Conservation (phyloP, 2,888 invertebrate species). For the Cinara cedri region DNA sequence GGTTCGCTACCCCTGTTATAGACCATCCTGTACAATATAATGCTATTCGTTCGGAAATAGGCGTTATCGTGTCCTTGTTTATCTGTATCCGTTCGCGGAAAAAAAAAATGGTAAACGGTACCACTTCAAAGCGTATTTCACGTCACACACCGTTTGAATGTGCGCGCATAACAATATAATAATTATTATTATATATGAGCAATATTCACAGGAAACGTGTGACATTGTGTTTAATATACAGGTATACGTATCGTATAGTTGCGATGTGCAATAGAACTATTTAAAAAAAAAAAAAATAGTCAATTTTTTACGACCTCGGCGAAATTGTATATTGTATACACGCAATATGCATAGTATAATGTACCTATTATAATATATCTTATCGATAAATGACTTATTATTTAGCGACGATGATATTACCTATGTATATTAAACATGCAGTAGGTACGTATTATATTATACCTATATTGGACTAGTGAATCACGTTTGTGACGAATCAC, state of each 20-base stretch:
- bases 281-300: slow-evolving; percentile 10
- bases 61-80: slow-evolving; percentile 12
- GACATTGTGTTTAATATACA: slow-evolving; percentile 7
- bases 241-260: neutral
- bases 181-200: neutral
- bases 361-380: too few relatives aligned
- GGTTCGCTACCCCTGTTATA: too few relatives aligned
- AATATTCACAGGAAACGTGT: slow-evolving; percentile 26
- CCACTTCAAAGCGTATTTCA: neutral
- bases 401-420: too few relatives aligned
- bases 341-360: neutral
- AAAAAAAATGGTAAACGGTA: slow-evolving; percentile 34
- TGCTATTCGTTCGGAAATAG: neutral
- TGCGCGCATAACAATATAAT: neutral
- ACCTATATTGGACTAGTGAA: neutral
- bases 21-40: too few relatives aligned
- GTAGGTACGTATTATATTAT: too few relatives aligned
- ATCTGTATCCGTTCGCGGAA: slow-evolving; percentile 32
- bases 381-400: neutral
- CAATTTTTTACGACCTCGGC: slow-evolving; percentile 38
- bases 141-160: neutral
- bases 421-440: too few relatives aligned
- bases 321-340: neutral
- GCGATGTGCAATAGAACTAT: neutral
- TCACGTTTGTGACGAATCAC: slow-evolving; percentile 5